These are phyloP conservation scores for Thrips palmi DNA, from an alignment of 1,140 invertebrate species.

Conservation along the genomic window DNA sequence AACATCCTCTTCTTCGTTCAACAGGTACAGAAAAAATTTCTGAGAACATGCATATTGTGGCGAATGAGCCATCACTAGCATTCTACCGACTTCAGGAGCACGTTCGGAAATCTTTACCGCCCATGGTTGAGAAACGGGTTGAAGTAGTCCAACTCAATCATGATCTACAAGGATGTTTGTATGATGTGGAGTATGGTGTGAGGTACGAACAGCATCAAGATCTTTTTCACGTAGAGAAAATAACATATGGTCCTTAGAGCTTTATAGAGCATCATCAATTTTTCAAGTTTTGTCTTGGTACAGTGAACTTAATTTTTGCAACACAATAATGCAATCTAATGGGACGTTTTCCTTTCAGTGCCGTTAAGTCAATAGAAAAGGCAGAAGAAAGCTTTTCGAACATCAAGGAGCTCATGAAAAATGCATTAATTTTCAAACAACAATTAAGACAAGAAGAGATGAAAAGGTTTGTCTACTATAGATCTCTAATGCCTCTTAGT, in stretches of 20 bases:
- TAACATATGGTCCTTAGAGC: no score
- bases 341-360: slow-evolving; percentile 38
- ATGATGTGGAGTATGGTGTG: slow-evolving; percentile 87
- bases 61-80: slow-evolving; percentile 85
- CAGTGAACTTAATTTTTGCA: no score
- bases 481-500: no score
- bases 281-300: no score
- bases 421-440: slow-evolving; percentile 84
- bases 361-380: slow-evolving; percentile 67
- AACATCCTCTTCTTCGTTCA: slow-evolving; percentile 22
- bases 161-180: slow-evolving; percentile 77
- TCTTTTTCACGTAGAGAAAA: no score
- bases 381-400: slow-evolving; percentile 69
- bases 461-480: slow-evolving; percentile 29
- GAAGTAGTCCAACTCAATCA: slow-evolving; percentile 71
- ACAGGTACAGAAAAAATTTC: slow-evolving; percentile 71
- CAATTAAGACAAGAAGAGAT: slow-evolving; percentile 83
- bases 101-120: slow-evolving; percentile 74
- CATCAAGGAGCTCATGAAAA: slow-evolving; percentile 78
- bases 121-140: slow-evolving; percentile 74
- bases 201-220: no score
- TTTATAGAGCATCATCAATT: no score
- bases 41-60: slow-evolving; percentile 84
- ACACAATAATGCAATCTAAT: no score
- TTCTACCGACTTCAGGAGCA: slow-evolving; percentile 84